Evolutionary conservation across 2,113 vertebrate genomes (phyloP).

Genomic region (Phodopus roborovskii): DNA sequence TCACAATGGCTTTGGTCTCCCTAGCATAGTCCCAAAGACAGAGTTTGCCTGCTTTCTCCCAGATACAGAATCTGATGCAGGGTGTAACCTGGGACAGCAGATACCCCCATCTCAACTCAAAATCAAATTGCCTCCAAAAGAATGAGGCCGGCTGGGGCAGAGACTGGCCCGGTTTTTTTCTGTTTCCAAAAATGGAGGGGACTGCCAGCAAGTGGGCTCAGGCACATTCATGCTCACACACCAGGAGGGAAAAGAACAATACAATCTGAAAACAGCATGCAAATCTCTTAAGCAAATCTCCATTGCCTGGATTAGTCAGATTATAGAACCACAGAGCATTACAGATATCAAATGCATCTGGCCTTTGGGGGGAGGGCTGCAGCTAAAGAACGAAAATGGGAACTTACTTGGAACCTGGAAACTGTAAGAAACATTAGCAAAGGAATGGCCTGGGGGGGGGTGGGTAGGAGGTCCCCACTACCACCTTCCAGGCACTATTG

Average conservation of each 20-base stretch:
- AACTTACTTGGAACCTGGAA: conserved; percentile 71
- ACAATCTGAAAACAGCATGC: conserved; percentile 85
- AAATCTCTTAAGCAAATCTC: conserved; percentile 86
- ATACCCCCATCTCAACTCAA: conserved; percentile 39
- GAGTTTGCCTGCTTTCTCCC: neutral
- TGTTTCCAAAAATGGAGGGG: conserved; percentile 70
- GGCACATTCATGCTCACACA: conserved; percentile 92
- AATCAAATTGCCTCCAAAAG: conserved; percentile 30
- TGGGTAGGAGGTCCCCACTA: neutral
- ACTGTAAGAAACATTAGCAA: conserved; percentile 61
- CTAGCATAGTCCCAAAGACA: neutral
- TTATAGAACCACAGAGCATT: conserved; percentile 77
- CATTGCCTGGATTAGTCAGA: conserved; percentile 84
- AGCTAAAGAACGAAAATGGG: conserved; percentile 51
- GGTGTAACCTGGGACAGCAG: conserved; percentile 31
- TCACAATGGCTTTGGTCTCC: conserved; percentile 32
- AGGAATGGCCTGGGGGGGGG: neutral
- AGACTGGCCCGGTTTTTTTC: conserved; percentile 18
- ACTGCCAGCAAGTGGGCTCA: conserved; percentile 69
- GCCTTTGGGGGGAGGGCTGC: conserved; percentile 5
- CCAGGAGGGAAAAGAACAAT: conserved; percentile 82
- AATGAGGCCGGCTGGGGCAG: neutral
- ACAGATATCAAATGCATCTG: conserved; percentile 80
- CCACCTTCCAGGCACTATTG: neutral
- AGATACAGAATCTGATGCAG: neutral